Percentiles rank a stretch among this genome's conserved stretches.
These are phyloP conservation scores for Percopsis omiscomaycus DNA, from an alignment of 2,797 vertebrate species.

Conservation along the genomic window DNA sequence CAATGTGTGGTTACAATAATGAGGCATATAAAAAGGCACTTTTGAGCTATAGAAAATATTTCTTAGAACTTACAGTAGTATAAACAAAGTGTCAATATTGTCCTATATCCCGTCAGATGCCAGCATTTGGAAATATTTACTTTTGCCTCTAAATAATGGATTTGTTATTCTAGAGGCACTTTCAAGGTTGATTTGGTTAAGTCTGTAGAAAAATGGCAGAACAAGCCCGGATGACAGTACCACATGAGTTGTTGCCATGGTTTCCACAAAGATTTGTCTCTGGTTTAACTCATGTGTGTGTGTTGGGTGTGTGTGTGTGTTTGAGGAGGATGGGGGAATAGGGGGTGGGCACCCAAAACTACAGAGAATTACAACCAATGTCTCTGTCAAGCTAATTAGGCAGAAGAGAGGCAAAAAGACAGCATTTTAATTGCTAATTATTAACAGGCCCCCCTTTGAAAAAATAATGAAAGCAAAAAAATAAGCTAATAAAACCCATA, in stretches of 20 bases:
- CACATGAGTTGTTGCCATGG: conserved; percentile 54
- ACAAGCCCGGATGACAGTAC: conserved; percentile 36
- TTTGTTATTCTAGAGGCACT: conserved; percentile 21
- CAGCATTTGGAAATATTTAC: neutral
- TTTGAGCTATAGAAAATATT: neutral
- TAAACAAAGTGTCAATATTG: no score
- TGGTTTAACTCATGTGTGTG: conserved; percentile 7
- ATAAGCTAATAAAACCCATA: conserved; percentile 22
- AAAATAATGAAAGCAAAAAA: conserved; percentile 58
- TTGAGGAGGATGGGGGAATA: conserved; percentile 5
- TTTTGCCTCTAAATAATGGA: conserved; percentile 16
- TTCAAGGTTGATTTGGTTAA: conserved; percentile 31
- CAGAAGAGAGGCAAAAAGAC: conserved; percentile 65
- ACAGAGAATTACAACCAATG: conserved; percentile 57
- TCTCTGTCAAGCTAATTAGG: conserved; percentile 75
- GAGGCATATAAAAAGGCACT: neutral
- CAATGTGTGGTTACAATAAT: neutral
- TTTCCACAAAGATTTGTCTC: conserved; percentile 43
- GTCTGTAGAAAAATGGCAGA: conserved; percentile 38
- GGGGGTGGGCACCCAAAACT: conserved; percentile 23
- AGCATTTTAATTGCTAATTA: conserved; percentile 81
- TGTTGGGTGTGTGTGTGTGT: conserved; percentile 10
- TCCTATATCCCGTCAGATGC: neutral
- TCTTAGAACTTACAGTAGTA: no score
- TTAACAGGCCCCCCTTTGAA: conserved; percentile 63